phyloP scores from a whole-genome alignment of 2,888 invertebrate genomes.

The Leptopterna dolabrata region DNA sequence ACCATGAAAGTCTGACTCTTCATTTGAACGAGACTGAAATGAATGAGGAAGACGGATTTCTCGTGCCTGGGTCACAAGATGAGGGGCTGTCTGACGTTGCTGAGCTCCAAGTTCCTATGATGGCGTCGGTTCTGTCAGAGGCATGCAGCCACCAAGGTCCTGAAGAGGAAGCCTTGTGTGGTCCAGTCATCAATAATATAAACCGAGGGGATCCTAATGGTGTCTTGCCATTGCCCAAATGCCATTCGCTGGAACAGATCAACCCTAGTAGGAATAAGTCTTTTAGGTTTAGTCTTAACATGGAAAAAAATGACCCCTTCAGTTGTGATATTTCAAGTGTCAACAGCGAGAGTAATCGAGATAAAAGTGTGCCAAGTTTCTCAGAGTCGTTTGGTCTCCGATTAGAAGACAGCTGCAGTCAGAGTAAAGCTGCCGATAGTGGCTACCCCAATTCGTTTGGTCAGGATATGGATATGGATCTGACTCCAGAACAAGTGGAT shows the following conservation, averaged over 20 bases:
- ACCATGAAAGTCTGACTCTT: neutral
- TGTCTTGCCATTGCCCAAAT: constrained; percentile 29
- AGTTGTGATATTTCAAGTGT: constrained; percentile 50
- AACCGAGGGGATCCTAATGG: constrained; percentile 3
- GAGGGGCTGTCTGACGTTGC: neutral
- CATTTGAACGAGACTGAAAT: neutral
- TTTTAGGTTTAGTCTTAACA: constrained; percentile 58
- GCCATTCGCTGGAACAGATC: constrained; percentile 56
- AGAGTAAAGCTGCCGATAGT: constrained; percentile 61
- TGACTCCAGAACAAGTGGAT: constrained; percentile 63
- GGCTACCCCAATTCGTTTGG: constrained; percentile 62
- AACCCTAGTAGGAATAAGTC: constrained; percentile 48
- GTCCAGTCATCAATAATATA: constrained; percentile 9
- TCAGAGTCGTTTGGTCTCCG: constrained; percentile 53
- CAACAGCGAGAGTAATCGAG: constrained; percentile 21
- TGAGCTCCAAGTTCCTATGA: neutral
- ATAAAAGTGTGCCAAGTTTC: constrained; percentile 52
- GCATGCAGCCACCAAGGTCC: neutral
- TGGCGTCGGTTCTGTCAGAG: neutral
- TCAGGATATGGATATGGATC: constrained; percentile 62
- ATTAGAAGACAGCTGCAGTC: constrained; percentile 50
- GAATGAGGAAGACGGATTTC: neutral
- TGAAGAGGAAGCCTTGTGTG: neutral
- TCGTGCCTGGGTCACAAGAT: neutral
- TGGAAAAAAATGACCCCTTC: constrained; percentile 50